Percentiles rank a stretch among this genome's conserved stretches.
Evolutionary conservation across 1,140 invertebrate species (phyloP).

Genomic region (Drosophila jambulina): DNA sequence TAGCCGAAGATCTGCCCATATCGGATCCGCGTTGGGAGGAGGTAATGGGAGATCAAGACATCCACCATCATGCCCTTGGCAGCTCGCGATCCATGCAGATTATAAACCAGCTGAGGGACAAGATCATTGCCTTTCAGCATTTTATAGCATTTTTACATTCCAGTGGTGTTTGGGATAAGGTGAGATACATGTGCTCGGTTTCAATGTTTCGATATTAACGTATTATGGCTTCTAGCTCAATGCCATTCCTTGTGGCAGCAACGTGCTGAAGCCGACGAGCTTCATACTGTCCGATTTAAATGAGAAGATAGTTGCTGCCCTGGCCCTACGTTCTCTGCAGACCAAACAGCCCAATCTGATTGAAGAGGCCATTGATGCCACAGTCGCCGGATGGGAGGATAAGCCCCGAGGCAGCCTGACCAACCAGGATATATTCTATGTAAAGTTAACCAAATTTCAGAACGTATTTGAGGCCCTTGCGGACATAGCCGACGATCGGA

Average conservation of each 20-base stretch:
- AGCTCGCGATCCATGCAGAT: slow-evolving; percentile 92
- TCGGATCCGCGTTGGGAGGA: slow-evolving; percentile 94
- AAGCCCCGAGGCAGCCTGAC: slow-evolving; percentile 87
- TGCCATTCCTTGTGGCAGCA: slow-evolving; percentile 87
- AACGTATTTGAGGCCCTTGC: slow-evolving; percentile 86
- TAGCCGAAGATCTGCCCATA: slow-evolving; percentile 95
- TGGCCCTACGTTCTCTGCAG: slow-evolving; percentile 85
- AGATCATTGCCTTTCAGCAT: slow-evolving; percentile 91
- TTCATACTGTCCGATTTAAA: slow-evolving; percentile 90
- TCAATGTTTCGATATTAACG: background rate
- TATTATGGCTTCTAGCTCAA: slow-evolving; percentile 49
- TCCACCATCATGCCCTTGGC: slow-evolving; percentile 85
- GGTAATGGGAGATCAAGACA: slow-evolving; percentile 50
- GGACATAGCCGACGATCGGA: slow-evolving; percentile 86
- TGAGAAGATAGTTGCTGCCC: slow-evolving; percentile 92
- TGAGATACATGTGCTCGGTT: slow-evolving; percentile 60
- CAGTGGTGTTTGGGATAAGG: slow-evolving; percentile 90
- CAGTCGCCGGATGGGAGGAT: slow-evolving; percentile 86
- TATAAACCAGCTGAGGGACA: slow-evolving; percentile 93
- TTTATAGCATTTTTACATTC: slow-evolving; percentile 92
- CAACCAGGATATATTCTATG: slow-evolving; percentile 90
- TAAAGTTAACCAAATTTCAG: slow-evolving; percentile 88
- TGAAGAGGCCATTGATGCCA: slow-evolving; percentile 87
- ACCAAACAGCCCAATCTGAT: slow-evolving; percentile 67
- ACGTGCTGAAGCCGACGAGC: slow-evolving; percentile 87